Percentiles rank a stretch among this genome's conserved stretches.
Evolutionary conservation across 2,888 invertebrate species (phyloP).

Genomic region (Spodoptera littoralis): DNA sequence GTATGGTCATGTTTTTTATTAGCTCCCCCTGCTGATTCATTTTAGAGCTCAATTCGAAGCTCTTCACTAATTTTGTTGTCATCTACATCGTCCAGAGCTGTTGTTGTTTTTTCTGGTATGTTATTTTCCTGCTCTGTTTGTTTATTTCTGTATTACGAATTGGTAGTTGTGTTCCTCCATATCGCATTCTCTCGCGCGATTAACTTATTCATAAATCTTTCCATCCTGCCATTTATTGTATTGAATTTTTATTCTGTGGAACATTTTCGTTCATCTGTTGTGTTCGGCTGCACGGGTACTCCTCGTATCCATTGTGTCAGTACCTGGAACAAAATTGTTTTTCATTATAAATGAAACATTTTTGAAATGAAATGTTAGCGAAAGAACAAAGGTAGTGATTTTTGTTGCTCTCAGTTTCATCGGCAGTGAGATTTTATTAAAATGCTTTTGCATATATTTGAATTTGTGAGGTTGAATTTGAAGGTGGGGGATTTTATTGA

Average conservation of each 20-base stretch:
- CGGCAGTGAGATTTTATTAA: slow-evolving; percentile 34
- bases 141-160: slow-evolving; percentile 14
- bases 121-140: slow-evolving; percentile 23
- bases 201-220: slow-evolving; percentile 26
- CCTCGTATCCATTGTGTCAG: slow-evolving; percentile 29
- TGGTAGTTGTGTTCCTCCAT: slow-evolving; percentile 17
- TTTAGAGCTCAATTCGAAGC: slow-evolving; percentile 18
- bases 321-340: slow-evolving; percentile 55
- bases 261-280: slow-evolving; percentile 16
- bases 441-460: slow-evolving; percentile 45
- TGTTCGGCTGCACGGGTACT: slow-evolving; percentile 8
- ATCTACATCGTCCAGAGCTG: slow-evolving; percentile 28
- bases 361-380: slow-evolving; percentile 36
- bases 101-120: slow-evolving; percentile 2
- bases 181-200: slow-evolving; percentile 20
- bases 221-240: slow-evolving; percentile 23
- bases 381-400: slow-evolving; percentile 25
- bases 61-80: slow-evolving; percentile 5
- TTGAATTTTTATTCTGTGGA: slow-evolving; percentile 27
- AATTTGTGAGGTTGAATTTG: slow-evolving; percentile 25
- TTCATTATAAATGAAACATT: slow-evolving; percentile 39
- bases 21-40: slow-evolving; percentile 48
- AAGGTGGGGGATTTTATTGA: slow-evolving; percentile 17
- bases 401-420: slow-evolving; percentile 11
- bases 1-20: slow-evolving; percentile 51